Evolutionary conservation across 1,140 invertebrate species (phyloP).

Genomic region (Kradibia gibbosae): DNA sequence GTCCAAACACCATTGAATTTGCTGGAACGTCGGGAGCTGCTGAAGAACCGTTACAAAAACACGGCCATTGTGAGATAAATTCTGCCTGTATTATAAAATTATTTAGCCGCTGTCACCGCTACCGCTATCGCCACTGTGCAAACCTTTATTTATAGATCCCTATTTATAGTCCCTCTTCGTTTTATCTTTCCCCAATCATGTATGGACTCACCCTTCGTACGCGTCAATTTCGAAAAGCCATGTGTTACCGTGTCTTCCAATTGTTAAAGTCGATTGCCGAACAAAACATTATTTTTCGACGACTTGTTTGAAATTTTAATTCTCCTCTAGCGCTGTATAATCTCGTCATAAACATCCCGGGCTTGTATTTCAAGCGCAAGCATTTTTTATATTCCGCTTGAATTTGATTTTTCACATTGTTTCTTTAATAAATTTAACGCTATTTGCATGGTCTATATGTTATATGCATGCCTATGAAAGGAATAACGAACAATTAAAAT

Average conservation of each 20-base stretch:
- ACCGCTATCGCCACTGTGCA: not conserved
- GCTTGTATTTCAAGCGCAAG: too few relatives aligned
- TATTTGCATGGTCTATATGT: too few relatives aligned
- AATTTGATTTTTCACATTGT: too few relatives aligned
- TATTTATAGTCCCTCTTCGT: slow-evolving; percentile 5
- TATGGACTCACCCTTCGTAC: not conserved
- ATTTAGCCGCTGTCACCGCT: slow-evolving; percentile 1
- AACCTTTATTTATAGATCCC: slow-evolving; percentile 7
- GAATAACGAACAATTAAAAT: too few relatives aligned
- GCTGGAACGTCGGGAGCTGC: not conserved
- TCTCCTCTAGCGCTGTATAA: too few relatives aligned
- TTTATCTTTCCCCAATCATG: not conserved
- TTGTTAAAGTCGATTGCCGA: too few relatives aligned
- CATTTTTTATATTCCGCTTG: too few relatives aligned
- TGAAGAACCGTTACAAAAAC: slow-evolving; percentile 1
- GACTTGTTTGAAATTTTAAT: too few relatives aligned
- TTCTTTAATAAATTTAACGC: too few relatives aligned
- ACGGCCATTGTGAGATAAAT: slow-evolving; percentile 9
- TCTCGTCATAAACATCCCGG: too few relatives aligned
- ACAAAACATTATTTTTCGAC: too few relatives aligned
- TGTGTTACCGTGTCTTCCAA: not conserved
- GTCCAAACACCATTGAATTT: not conserved
- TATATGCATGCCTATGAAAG: too few relatives aligned
- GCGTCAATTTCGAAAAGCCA: not conserved
- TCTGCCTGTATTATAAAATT: slow-evolving; percentile 2